A percentile compares a stretch with the other conserved stretches of the same genome.
Evolutionary conservation across 2,113 vertebrate species (phyloP).

Genomic region (Sceloporus undulatus): DNA sequence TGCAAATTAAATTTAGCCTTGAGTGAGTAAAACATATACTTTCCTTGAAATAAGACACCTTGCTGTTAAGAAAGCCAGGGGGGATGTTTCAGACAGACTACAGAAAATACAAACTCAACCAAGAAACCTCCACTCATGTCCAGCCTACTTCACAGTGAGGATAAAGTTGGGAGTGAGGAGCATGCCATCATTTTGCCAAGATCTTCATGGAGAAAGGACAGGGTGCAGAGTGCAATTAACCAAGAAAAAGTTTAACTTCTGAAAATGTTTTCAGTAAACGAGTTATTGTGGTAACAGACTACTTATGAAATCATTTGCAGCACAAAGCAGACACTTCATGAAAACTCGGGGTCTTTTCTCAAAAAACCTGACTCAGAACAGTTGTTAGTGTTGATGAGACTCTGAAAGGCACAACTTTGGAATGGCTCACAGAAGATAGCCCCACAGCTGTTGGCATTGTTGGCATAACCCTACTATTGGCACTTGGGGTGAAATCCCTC

Average conservation of each 20-base stretch:
- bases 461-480: not conserved
- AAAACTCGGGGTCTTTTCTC: too few species aligned
- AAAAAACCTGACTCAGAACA: not conserved
- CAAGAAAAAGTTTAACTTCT: not conserved
- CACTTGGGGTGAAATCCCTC: not conserved
- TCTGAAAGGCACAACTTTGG: too few species aligned
- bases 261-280: not conserved
- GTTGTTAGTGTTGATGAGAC: not conserved
- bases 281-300: not conserved
- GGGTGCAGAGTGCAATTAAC: not conserved
- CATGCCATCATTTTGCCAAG: not conserved
- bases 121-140: not conserved
- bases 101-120: too few species aligned
- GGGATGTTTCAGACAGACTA: too few species aligned
- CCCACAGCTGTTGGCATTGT: not conserved
- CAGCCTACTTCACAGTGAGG: not conserved
- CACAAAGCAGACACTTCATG: not conserved
- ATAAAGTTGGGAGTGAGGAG: not conserved
- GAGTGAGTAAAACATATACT: not conserved
- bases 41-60: not conserved
- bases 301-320: too few species aligned
- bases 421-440: not conserved
- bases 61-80: not conserved
- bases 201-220: not conserved
- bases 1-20: too few species aligned